phyloP scores from a whole-genome alignment of 2,888 invertebrate species.

The Idaea straminata region DNA sequence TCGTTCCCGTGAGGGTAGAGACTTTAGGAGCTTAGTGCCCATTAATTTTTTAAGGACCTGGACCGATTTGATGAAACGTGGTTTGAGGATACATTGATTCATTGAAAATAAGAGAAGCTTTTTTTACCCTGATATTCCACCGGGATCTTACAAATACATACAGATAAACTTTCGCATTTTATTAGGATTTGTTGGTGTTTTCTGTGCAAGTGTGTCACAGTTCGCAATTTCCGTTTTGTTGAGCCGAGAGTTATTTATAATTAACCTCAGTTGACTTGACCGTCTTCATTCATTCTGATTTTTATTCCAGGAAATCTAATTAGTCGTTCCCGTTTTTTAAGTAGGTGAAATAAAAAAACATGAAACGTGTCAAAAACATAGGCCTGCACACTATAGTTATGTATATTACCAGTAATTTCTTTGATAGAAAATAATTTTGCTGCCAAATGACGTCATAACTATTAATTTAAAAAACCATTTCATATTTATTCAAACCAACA shows the following conservation, averaged over 20 bases:
- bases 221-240: constrained; percentile 12
- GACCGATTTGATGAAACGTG: too few relatives aligned
- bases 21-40: too few relatives aligned
- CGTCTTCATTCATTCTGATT: constrained; percentile 1
- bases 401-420: too few relatives aligned
- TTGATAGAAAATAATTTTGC: neutral
- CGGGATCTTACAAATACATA: too few relatives aligned
- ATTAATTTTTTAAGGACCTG: too few relatives aligned
- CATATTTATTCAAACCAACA: too few relatives aligned
- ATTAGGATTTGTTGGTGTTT: neutral
- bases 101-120: too few relatives aligned
- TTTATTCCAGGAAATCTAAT: constrained; percentile 3
- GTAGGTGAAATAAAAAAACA: neutral
- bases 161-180: neutral
- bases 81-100: too few relatives aligned
- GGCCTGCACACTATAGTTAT: too few relatives aligned
- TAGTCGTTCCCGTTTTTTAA: neutral
- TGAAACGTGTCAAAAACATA: neutral
- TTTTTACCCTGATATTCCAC: too few relatives aligned
- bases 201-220: neutral
- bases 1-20: too few relatives aligned
- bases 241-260: constrained; percentile 9
- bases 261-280: constrained; percentile 9
- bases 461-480: neutral
- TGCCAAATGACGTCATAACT: neutral